phyloP scores from a whole-genome alignment of 2,888 invertebrate species.

The Ormia ochracea region DNA sequence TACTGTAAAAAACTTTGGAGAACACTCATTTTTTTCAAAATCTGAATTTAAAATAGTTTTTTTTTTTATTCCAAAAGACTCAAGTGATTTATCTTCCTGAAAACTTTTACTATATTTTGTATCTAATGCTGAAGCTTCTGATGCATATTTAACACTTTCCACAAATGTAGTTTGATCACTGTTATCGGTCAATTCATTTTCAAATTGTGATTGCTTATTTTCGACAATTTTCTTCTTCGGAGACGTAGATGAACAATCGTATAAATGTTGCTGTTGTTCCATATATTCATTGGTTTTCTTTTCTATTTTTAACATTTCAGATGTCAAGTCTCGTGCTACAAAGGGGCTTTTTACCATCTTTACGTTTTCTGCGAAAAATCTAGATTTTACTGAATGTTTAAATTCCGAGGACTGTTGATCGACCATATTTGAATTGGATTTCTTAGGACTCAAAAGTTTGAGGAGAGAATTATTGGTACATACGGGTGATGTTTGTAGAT shows the following conservation, averaged over 20 bases:
- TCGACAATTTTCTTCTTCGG: constrained; percentile 13
- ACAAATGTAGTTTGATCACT: background rate
- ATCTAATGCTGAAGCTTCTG: background rate
- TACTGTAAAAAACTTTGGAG: background rate
- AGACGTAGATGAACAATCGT: constrained; percentile 59
- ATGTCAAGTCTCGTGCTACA: constrained; percentile 56
- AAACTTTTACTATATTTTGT: background rate
- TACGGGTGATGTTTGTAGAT: constrained; percentile 62
- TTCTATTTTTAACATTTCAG: constrained; percentile 66
- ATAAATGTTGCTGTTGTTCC: constrained; percentile 55
- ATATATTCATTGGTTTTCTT: constrained; percentile 48
- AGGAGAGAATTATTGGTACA: constrained; percentile 70
- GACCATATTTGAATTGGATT: constrained; percentile 5
- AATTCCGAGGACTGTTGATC: background rate
- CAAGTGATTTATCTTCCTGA: background rate
- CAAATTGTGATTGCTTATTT: background rate
- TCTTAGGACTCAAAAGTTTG: constrained; percentile 69
- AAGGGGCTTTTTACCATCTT: constrained; percentile 41
- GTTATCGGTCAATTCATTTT: background rate
- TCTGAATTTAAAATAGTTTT: constrained; percentile 38
- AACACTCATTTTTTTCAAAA: constrained; percentile 12
- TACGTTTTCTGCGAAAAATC: constrained; percentile 78
- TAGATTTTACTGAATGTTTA: constrained; percentile 79
- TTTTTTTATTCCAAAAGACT: background rate
- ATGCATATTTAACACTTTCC: background rate